Percentiles rank a stretch among this genome's conserved stretches.
Evolutionary conservation across 2,888 invertebrate genomes (phyloP).

Genomic region (Cerceris rybyensis): DNA sequence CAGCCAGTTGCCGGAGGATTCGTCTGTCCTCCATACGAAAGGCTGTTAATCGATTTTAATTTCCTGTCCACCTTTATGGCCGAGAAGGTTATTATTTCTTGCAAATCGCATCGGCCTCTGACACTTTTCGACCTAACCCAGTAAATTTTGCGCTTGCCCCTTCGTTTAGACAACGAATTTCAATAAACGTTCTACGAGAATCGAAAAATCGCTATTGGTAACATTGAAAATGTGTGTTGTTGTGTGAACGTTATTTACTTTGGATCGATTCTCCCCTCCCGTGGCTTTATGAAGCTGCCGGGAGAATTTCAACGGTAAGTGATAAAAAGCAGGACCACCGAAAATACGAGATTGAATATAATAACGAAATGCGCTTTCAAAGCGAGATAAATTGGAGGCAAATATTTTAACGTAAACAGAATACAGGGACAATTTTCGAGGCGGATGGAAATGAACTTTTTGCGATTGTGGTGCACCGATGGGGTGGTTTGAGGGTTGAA

Average conservation of each 20-base stretch:
- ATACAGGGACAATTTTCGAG: no score
- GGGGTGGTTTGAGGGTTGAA: no score
- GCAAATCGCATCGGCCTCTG: slow-evolving; percentile 21
- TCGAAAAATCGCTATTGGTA: not conserved
- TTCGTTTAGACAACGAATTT: slow-evolving; percentile 4
- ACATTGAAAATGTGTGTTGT: not conserved
- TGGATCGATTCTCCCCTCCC: not conserved
- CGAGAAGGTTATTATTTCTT: slow-evolving; percentile 54
- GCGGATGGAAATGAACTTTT: no score
- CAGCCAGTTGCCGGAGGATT: slow-evolving; percentile 11
- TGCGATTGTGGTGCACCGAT: no score
- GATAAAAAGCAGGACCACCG: not conserved
- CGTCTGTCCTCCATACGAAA: slow-evolving; percentile 41
- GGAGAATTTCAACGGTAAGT: not conserved
- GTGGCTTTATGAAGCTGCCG: not conserved
- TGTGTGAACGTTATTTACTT: not conserved
- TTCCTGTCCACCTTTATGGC: slow-evolving; percentile 68
- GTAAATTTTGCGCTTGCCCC: not conserved
- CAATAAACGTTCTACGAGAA: slow-evolving; percentile 8
- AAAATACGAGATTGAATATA: not conserved
- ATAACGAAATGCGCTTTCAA: not conserved
- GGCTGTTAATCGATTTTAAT: slow-evolving; percentile 76
- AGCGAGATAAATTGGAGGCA: no score
- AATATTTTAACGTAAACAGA: no score
- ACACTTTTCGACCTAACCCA: slow-evolving; percentile 17